Conservation (phyloP, 2,113 vertebrate genomes). For the Cyrtonyx montezumae region DNA sequence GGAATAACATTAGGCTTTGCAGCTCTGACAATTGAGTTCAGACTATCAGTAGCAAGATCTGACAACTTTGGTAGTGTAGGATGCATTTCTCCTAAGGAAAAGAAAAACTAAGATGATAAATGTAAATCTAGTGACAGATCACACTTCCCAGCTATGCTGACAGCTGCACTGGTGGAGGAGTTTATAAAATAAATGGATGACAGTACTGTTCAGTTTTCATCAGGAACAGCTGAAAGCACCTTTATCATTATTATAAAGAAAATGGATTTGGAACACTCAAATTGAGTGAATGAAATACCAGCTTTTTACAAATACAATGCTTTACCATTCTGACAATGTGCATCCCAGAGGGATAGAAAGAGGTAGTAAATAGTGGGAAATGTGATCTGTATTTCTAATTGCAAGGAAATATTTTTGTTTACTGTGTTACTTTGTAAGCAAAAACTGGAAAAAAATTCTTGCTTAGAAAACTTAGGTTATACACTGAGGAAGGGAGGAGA, state of each 20-base stretch:
- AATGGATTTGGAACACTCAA: background rate
- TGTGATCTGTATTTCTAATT: background rate
- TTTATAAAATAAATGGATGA: background rate
- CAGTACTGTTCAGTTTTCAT: background rate
- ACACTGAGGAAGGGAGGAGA: background rate
- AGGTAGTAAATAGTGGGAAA: background rate
- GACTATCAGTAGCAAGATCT: background rate
- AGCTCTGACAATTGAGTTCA: background rate
- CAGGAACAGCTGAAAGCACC: background rate
- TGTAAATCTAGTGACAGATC: background rate
- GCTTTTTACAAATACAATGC: background rate
- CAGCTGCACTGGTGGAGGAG: background rate
- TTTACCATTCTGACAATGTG: background rate
- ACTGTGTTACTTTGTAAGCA: background rate
- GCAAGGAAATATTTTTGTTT: background rate
- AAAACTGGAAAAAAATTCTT: background rate
- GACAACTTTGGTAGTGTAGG: background rate
- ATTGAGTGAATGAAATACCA: background rate
- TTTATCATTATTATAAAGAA: background rate
- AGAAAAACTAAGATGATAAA: background rate
- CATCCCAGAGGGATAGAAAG: background rate
- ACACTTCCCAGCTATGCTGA: background rate
- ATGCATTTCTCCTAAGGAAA: background rate
- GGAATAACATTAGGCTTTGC: background rate
- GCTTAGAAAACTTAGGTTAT: background rate